phyloP scores from a whole-genome alignment of 1,140 invertebrate genomes.

The Drosophila dunni region DNA sequence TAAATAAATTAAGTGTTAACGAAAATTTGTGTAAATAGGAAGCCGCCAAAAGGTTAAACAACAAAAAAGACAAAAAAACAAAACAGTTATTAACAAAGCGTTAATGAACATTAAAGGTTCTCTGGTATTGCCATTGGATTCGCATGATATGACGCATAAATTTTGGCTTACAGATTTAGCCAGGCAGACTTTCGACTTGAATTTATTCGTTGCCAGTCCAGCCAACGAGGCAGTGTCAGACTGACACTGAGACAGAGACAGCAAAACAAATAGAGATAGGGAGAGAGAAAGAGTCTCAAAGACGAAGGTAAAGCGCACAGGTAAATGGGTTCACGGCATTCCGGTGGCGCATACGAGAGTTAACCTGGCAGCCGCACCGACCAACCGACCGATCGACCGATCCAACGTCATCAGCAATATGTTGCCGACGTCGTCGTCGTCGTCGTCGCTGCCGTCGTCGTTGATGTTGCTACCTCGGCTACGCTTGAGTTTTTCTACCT shows the following conservation, averaged over 20 bases:
- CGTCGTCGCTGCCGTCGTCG: conserved; percentile 53
- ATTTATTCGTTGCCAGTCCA: background rate
- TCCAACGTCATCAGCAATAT: conserved; percentile 75
- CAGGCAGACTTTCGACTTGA: conserved; percentile 32
- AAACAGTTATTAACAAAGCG: conserved; percentile 48
- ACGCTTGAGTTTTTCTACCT: conserved; percentile 81
- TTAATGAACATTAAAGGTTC: conserved; percentile 31
- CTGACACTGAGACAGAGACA: background rate
- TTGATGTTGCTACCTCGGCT: conserved; percentile 79
- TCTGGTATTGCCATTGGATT: conserved; percentile 42
- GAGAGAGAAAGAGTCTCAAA: background rate
- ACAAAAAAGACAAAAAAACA: conserved; percentile 7
- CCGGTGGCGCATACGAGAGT: conserved; percentile 77
- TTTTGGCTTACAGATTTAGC: conserved; percentile 67
- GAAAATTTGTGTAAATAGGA: background rate
- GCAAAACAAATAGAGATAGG: background rate
- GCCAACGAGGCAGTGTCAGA: background rate
- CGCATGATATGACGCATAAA: conserved; percentile 73
- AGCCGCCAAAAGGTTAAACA: conserved; percentile 5
- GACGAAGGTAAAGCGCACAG: conserved; percentile 42
- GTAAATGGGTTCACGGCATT: conserved; percentile 81
- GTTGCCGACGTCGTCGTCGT: conserved; percentile 49
- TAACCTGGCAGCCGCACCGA: conserved; percentile 54
- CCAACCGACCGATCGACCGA: conserved; percentile 26
- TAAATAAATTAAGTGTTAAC: background rate